phyloP scores from a whole-genome alignment of 2,113 vertebrate species.

The Hippolais icterina region DNA sequence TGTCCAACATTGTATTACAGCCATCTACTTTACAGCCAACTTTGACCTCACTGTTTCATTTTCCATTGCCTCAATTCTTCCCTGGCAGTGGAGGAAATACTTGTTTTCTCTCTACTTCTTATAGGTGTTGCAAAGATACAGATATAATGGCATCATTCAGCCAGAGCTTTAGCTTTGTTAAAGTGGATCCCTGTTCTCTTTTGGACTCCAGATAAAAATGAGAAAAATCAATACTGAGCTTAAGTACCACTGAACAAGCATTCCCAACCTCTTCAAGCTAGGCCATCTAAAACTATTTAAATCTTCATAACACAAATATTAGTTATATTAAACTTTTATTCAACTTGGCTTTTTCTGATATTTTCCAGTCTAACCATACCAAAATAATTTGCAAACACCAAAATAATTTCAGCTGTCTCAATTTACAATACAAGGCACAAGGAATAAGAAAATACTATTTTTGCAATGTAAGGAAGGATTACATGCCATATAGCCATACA shows the following conservation, averaged over 20 bases:
- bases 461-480: conserved; percentile 3
- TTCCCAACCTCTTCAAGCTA: neutral
- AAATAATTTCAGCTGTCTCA: conserved; percentile 47
- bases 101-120: neutral
- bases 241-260: neutral
- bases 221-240: neutral
- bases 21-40: neutral
- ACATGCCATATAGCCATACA: conserved; percentile 36
- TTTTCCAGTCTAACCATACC: conserved; percentile 3
- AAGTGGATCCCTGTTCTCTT: neutral
- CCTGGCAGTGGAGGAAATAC: neutral
- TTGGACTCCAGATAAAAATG: neutral
- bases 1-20: neutral
- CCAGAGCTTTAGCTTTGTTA: neutral
- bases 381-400: neutral
- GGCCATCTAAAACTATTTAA: neutral
- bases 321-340: neutral
- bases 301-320: neutral
- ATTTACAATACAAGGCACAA: neutral
- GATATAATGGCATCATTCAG: neutral
- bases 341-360: conserved; percentile 27
- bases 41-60: neutral
- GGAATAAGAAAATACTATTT: neutral
- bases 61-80: neutral
- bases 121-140: neutral